Base-by-base conservation (phyloP, 2,888 invertebrate species). In the Tanytarsus gracilentus region DNA sequence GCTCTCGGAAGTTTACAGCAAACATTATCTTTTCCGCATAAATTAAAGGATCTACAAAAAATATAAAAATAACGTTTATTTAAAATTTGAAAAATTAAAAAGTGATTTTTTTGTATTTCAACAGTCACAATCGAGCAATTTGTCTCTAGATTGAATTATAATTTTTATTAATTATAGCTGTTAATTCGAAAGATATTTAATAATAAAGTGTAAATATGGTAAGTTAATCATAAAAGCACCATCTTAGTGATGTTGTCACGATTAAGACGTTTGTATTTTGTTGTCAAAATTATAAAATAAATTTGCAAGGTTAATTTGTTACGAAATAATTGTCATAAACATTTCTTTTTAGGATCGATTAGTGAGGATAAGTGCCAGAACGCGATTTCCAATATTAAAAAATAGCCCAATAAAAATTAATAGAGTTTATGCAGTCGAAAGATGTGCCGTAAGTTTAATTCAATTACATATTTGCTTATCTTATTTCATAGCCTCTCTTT, bases 361-460 rank as follows among this genome's bases (percentile, higher is more conserved):
- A 53, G 4, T 23, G 21, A 53, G 53, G 36, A 36, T 53, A 53
- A 33, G 53, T 11, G 9, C 33, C 2, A 33, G 36, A 30, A 33
- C n/a, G 21, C 11, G 33, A 14, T 11, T 18, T 8, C 44, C n/a
- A 18, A 9, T 23, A 18, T 18, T 18, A 8, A 44, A 44, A 9
- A 44, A 21, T 18, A 44, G 44, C 44, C 18, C n/a, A 16, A 18
- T 5, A 33, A 40, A 7, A 9, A 16, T 18, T 18, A 44, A 21
- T 26, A 56, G 16, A 44, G 27, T 56, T 27, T n/a, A 56, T 53
- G 53, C 40, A 6, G 26, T 56, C 23, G 48, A 48, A 30, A 48
- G 26, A 29, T 56, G 39, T 40, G 40, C 36, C 18, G 44, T 40
- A 36, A 16, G n/a, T 58, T 55, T 25, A n/a, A 1, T 5, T 16